These are phyloP conservation scores for Ginglymostoma cirratum DNA, from an alignment of 2,113 vertebrate genomes.

Conservation along the genomic window DNA sequence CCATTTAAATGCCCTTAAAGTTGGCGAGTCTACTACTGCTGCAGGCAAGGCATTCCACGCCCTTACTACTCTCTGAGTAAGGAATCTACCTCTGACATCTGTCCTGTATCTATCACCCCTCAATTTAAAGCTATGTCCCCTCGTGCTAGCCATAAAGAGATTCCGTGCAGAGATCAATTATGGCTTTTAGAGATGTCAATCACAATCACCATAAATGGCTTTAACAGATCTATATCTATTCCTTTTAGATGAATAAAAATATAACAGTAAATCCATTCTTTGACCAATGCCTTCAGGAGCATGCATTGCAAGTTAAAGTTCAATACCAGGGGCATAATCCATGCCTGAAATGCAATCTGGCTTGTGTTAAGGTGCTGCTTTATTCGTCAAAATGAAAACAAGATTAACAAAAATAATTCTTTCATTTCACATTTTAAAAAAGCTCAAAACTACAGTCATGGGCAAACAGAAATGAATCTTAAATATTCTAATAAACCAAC, in stretches of 20 bases:
- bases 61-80: too few relatives aligned
- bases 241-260: not conserved
- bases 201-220: not conserved
- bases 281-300: not conserved
- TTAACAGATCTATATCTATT: not conserved
- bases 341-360: not conserved
- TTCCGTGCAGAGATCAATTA: not conserved
- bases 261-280: not conserved
- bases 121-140: too few relatives aligned
- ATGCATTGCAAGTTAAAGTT: not conserved
- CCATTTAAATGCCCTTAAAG: too few relatives aligned
- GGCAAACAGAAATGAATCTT: not conserved
- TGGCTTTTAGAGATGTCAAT: not conserved
- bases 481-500: not conserved
- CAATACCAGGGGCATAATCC: not conserved
- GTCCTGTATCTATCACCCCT: too few relatives aligned
- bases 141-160: too few relatives aligned
- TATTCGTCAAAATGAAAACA: not conserved
- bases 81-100: too few relatives aligned
- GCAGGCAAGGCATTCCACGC: too few relatives aligned
- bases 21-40: too few relatives aligned
- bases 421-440: not conserved
- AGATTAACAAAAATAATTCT: not conserved
- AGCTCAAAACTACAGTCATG: not conserved
- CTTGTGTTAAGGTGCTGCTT: not conserved